phyloP scores from a whole-genome alignment of 2,797 vertebrate genomes.

The Premnoplex brunnescens region DNA sequence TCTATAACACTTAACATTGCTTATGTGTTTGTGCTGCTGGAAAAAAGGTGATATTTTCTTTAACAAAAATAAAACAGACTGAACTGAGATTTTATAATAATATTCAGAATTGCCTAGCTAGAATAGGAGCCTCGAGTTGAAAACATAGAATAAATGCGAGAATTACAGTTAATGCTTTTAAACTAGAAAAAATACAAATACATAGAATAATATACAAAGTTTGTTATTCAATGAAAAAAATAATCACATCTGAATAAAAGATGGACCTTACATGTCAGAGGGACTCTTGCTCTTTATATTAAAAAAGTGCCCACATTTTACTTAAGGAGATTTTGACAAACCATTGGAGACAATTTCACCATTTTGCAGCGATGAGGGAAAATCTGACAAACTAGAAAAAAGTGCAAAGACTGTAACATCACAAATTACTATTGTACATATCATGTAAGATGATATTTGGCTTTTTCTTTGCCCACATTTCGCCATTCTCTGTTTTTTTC shows the following conservation, averaged over 20 bases:
- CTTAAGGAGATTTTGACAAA: not conserved
- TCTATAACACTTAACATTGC: not conserved
- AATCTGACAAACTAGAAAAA: not conserved
- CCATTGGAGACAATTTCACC: not conserved
- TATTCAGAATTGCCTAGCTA: not conserved
- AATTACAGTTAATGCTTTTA: not conserved
- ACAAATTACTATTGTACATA: not conserved
- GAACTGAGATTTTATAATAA: not conserved
- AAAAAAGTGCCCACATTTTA: not conserved
- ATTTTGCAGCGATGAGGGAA: not conserved
- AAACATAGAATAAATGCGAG: not conserved
- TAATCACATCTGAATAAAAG: not conserved
- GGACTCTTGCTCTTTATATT: not conserved
- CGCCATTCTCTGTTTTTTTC: not conserved
- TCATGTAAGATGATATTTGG: accelerated
- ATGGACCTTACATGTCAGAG: not conserved
- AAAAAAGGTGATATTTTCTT: not conserved
- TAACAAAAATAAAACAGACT: not conserved
- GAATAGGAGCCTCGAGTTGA: not conserved
- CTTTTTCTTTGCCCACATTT: not conserved
- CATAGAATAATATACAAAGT: not conserved
- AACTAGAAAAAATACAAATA: not conserved
- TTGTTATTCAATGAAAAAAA: not conserved
- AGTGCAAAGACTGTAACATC: not conserved
- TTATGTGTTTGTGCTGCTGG: not conserved